Percentiles rank a stretch among this genome's conserved stretches.
These are phyloP conservation scores for Lasioglossum pauxillum DNA, from an alignment of 2,888 invertebrate genomes.

Conservation along the genomic window DNA sequence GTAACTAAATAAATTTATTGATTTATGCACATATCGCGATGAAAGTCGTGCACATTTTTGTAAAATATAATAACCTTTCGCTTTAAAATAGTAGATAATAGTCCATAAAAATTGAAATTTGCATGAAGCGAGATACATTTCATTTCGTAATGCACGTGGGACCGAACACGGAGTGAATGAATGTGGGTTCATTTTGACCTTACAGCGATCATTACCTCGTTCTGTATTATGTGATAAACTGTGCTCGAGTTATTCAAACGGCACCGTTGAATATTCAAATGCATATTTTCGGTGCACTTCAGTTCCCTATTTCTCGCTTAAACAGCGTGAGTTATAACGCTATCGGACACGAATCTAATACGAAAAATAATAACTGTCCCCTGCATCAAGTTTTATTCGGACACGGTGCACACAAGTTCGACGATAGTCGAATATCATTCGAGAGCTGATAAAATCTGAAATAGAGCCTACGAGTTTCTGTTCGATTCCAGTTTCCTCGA, in stretches of 20 bases:
- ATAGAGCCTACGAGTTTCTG: neutral
- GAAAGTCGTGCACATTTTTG: no score
- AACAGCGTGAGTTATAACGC: neutral
- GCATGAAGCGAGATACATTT: neutral
- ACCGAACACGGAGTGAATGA: neutral
- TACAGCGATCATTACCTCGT: neutral
- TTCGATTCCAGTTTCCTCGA: neutral
- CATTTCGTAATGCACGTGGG: neutral
- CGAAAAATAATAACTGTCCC: neutral
- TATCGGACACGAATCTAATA: neutral
- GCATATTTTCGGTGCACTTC: neutral
- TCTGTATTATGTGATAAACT: neutral
- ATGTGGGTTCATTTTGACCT: neutral
- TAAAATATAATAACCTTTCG: neutral
- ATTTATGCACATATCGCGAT: no score
- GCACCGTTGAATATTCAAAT: neutral
- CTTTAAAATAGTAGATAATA: no score
- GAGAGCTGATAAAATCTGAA: neutral
- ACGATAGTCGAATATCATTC: neutral
- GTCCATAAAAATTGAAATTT: no score
- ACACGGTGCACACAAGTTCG: neutral
- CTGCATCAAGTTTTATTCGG: neutral
- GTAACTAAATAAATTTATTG: no score
- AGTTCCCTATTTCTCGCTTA: neutral
- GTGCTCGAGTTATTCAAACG: neutral